These are phyloP conservation scores for Eremophila alpestris DNA, from an alignment of 2,797 vertebrate species.

Conservation along the genomic window DNA sequence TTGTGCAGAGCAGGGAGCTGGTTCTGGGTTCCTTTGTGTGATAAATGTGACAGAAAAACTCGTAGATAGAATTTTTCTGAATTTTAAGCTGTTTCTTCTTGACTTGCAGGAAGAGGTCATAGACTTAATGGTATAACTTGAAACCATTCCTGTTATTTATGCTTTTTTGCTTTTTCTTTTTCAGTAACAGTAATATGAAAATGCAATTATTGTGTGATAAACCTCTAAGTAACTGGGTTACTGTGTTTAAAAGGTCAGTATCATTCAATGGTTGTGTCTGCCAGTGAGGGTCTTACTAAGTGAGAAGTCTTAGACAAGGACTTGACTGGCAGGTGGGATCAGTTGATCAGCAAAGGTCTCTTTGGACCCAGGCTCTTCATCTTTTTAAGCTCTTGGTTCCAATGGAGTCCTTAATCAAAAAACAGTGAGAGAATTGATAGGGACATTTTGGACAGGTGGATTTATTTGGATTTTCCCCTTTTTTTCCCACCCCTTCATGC, in stretches of 20 bases:
- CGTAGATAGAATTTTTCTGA: neutral
- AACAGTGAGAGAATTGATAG: neutral
- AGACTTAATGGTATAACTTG: neutral
- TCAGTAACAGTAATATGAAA: neutral
- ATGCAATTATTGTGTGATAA: neutral
- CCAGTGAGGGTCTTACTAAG: neutral
- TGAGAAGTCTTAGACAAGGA: neutral
- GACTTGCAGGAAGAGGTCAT: neutral
- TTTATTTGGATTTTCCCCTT: neutral
- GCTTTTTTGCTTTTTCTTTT: neutral
- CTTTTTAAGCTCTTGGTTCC: neutral
- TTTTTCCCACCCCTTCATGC: rapidly evolving
- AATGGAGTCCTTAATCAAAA: neutral
- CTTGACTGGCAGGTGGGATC: neutral
- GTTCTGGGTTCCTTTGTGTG: neutral
- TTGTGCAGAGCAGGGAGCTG: neutral
- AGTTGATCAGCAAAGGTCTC: neutral
- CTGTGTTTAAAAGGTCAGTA: neutral
- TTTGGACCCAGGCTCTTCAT: neutral
- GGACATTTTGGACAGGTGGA: rapidly evolving
- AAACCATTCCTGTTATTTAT: neutral
- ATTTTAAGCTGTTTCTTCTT: neutral
- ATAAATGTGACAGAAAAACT: neutral
- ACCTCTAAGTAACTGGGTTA: neutral
- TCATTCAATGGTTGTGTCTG: neutral